A percentile compares a stretch with the other conserved stretches of the same genome.
phyloP scores from a whole-genome alignment of 2,888 invertebrate genomes.

The Himalopsyche tibetana region DNA sequence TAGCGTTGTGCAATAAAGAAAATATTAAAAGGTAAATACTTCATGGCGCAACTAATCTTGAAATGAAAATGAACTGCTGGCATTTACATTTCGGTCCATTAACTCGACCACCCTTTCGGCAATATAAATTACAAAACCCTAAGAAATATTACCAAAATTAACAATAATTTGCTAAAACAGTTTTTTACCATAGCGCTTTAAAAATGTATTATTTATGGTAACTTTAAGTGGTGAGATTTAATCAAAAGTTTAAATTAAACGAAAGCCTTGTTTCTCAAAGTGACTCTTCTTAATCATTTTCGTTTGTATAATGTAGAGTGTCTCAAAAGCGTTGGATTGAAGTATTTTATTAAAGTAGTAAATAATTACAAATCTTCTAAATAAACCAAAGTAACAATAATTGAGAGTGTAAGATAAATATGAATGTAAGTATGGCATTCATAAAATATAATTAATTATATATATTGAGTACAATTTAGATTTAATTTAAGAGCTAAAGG shows the following conservation, averaged over 20 bases:
- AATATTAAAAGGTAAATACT: slow-evolving; percentile 23
- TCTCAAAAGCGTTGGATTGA: not conserved
- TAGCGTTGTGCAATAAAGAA: not conserved
- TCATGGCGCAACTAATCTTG: slow-evolving; percentile 9
- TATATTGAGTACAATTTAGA: too few relatives aligned
- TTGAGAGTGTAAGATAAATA: too few relatives aligned
- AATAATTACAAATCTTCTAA: too few relatives aligned
- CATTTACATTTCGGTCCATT: slow-evolving; percentile 18
- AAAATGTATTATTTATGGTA: not conserved
- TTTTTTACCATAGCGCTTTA: not conserved
- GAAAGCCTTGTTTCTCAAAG: not conserved
- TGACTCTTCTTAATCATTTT: slow-evolving; percentile 18
- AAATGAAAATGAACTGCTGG: slow-evolving; percentile 26
- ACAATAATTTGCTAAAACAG: slow-evolving; percentile 26
- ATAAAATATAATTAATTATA: too few relatives aligned
- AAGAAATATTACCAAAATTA: slow-evolving; percentile 16
- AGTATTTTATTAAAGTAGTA: too few relatives aligned
- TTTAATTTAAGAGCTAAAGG: too few relatives aligned
- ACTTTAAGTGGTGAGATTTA: slow-evolving; percentile 9
- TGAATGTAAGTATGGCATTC: too few relatives aligned
- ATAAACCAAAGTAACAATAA: too few relatives aligned
- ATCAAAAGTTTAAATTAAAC: slow-evolving; percentile 31
- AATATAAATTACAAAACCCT: not conserved
- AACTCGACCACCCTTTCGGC: slow-evolving; percentile 1
- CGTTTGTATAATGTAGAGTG: not conserved